Evolutionary conservation across 2,888 invertebrate genomes (phyloP).

Genomic region (Cosmia trapezina): DNA sequence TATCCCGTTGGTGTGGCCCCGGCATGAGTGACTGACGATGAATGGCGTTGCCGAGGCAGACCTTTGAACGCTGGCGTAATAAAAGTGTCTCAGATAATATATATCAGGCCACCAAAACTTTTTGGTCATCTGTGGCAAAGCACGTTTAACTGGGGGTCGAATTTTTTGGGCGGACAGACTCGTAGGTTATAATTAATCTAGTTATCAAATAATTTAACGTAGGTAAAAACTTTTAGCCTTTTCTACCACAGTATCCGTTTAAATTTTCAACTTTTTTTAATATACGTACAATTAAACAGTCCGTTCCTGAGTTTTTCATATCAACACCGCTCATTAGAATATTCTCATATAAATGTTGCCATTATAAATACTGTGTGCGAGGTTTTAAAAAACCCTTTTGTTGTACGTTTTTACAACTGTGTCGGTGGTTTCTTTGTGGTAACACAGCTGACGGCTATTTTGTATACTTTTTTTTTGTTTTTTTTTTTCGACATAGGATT

Average conservation of each 20-base stretch:
- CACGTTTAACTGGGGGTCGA: background rate
- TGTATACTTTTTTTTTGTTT: slow-evolving; percentile 7
- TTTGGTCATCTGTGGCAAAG: background rate
- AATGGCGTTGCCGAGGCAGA: background rate
- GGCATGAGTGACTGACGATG: background rate
- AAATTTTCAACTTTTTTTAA: slow-evolving; percentile 5
- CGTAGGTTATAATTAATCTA: background rate
- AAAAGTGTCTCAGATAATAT: background rate
- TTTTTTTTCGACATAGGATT: slow-evolving; percentile 20
- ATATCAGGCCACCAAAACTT: background rate
- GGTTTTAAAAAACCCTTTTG: slow-evolving; percentile 39
- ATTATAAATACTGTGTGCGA: slow-evolving; percentile 31
- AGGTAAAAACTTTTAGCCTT: background rate
- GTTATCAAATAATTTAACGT: slow-evolving; percentile 16
- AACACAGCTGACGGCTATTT: slow-evolving; percentile 30
- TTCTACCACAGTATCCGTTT: background rate
- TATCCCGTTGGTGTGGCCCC: too few species aligned
- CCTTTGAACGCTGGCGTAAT: too few species aligned
- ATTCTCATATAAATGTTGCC: slow-evolving; percentile 29
- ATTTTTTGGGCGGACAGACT: background rate
- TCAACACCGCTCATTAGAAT: slow-evolving; percentile 42
- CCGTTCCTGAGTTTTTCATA: slow-evolving; percentile 25
- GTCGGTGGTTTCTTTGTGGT: slow-evolving; percentile 33
- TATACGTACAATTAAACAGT: slow-evolving; percentile 6
- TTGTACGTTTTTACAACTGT: slow-evolving; percentile 44